phyloP scores from a whole-genome alignment of 2,797 vertebrate genomes.

The Halcyon badia region DNA sequence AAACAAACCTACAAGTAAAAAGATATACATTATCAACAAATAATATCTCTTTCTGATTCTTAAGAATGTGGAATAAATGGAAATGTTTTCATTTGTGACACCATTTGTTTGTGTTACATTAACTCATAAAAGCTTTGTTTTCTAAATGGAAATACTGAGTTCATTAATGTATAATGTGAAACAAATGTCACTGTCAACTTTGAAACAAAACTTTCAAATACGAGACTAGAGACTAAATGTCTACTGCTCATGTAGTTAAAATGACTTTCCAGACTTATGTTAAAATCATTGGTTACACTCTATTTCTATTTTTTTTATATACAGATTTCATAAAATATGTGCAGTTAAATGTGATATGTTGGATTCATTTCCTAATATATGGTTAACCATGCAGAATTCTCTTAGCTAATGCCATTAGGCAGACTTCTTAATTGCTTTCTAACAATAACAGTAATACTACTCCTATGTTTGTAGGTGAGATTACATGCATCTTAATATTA shows the following conservation, averaged over 20 bases:
- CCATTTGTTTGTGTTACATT: slow-evolving; percentile 16
- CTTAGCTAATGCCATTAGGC: neutral
- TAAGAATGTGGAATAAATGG: neutral
- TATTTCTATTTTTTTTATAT: neutral
- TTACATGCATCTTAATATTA: neutral
- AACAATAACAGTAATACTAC: neutral
- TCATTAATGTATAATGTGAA: slow-evolving; percentile 30
- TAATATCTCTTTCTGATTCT: neutral
- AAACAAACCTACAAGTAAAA: neutral
- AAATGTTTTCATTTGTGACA: neutral
- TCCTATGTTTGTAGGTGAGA: neutral
- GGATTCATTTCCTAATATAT: neutral
- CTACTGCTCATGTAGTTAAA: slow-evolving; percentile 4
- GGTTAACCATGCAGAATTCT: neutral
- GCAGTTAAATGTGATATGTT: neutral
- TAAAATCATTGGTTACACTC: neutral
- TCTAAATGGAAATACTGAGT: slow-evolving; percentile 21
- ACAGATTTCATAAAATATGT: neutral
- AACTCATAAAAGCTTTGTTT: slow-evolving; percentile 35
- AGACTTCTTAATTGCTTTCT: slow-evolving; percentile 26
- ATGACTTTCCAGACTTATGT: neutral
- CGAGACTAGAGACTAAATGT: neutral
- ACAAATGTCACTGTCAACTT: slow-evolving; percentile 35
- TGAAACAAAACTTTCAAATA: slow-evolving; percentile 17
- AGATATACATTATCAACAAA: neutral